Evolutionary conservation across 1,140 invertebrate species (phyloP).

Genomic region (Cydia pomonella): DNA sequence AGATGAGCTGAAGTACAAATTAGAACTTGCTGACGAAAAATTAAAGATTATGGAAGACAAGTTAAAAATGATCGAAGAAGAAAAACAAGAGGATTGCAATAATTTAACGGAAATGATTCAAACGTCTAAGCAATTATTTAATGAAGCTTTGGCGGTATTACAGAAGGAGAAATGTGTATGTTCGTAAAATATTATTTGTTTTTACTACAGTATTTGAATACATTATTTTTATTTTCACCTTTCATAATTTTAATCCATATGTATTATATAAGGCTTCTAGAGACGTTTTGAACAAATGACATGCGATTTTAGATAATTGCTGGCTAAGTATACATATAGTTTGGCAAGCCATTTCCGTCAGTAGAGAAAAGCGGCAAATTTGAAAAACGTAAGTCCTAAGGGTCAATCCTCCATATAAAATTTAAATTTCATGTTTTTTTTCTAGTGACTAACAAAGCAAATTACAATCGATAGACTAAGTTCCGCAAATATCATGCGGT

Average conservation of each 20-base stretch:
- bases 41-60: constrained; percentile 75
- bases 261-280: too few relatives aligned
- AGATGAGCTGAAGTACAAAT: constrained; percentile 70
- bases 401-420: too few relatives aligned
- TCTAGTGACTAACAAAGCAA: too few relatives aligned
- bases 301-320: too few relatives aligned
- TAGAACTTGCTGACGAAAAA: constrained; percentile 71
- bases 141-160: constrained; percentile 67
- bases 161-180: constrained; percentile 71
- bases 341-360: too few relatives aligned
- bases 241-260: not conserved
- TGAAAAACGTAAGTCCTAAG: too few relatives aligned
- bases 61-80: constrained; percentile 75
- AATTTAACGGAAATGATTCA: constrained; percentile 74
- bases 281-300: too few relatives aligned
- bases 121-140: constrained; percentile 73
- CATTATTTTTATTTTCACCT: constrained; percentile 34
- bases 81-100: constrained; percentile 71
- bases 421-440: too few relatives aligned
- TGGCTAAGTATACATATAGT: too few relatives aligned
- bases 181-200: constrained; percentile 45
- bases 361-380: too few relatives aligned
- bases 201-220: constrained; percentile 41
- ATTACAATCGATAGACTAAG: too few relatives aligned
- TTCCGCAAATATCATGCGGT: too few relatives aligned